Evolutionary conservation across 2,113 vertebrate genomes (phyloP).

Genomic region (Spizaetus ornatus): DNA sequence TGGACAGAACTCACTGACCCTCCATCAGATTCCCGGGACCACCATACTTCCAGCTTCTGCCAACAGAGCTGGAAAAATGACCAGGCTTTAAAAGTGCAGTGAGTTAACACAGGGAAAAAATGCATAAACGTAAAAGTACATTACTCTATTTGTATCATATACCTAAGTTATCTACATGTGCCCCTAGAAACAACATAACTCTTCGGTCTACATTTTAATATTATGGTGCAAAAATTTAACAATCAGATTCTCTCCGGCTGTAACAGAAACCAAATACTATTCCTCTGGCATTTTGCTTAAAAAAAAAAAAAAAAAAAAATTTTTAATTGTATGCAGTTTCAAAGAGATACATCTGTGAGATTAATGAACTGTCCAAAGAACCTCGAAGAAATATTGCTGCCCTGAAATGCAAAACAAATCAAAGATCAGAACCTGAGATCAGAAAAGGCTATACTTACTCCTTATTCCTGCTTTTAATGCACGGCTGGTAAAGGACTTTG

Average conservation of each 20-base stretch:
- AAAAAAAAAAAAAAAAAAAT: background rate
- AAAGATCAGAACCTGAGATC: background rate
- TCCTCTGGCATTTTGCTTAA: background rate
- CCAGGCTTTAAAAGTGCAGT: background rate
- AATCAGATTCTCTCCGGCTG: background rate
- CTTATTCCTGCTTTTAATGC: constrained; percentile 77
- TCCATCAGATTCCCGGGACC: background rate
- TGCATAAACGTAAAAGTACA: background rate
- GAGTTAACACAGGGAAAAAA: background rate
- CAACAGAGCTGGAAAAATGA: background rate
- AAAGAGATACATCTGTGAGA: background rate
- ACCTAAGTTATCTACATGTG: background rate
- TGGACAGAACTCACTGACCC: background rate
- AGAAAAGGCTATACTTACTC: constrained; percentile 77
- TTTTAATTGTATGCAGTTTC: background rate
- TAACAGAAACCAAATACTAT: background rate
- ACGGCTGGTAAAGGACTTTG: constrained; percentile 88
- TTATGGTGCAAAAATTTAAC: background rate
- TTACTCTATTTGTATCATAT: background rate
- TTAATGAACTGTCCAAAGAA: background rate
- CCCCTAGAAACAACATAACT: background rate
- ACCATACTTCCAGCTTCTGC: background rate
- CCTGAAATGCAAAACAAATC: background rate
- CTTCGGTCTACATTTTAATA: background rate
- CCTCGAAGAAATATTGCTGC: background rate